Base-by-base conservation (phyloP, 2,888 invertebrate genomes). In the Diachrysia chrysitis region DNA sequence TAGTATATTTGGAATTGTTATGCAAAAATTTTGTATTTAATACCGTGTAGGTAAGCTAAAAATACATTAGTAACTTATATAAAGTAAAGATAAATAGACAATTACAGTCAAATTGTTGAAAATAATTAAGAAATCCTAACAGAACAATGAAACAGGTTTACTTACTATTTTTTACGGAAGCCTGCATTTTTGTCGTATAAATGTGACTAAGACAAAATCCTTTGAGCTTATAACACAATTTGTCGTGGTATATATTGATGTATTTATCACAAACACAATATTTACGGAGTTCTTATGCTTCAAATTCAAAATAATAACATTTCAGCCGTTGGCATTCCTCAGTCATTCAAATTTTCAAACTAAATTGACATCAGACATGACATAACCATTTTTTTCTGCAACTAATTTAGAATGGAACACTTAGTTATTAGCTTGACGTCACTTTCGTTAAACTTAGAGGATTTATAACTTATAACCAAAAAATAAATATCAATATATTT, bases 121-220 rank as follows among this genome's bases (percentile, higher is more conserved):
- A n/a, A n/a, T n/a, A n/a, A n/a, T n/a, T n/a, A n/a, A n/a, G n/a
- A n/a, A n/a, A n/a, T n/a, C n/a, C n/a, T n/a, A n/a, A n/a, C n/a
- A 12, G 16, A 25, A 53, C 17, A n/a, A n/a, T 23, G 35, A 16
- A 12, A 42, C 6, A 42, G 2, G 1, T 37, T 17, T 59, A 73
- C 73, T 74, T 71, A 74, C 74, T 74, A 35, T 63, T 61, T 37
- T 61, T 74, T 2, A 60, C 60, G 14, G 58, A n/a, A 42, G 16
- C 7, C 42, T 42, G 42, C 42, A 42, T 42, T 42, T 42, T 42
- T 7, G n/a, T 42, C 0, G 16, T 42, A n/a, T 42, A 1, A 16
- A 2, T 16, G 1, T 14, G 16, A 37, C 16, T 37, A 16, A 4
- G 16, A 3, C 16, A 37, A 14, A 2, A 37, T 3, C 37, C 16